Evolutionary conservation across 2,113 vertebrate genomes (phyloP).

Genomic region (Pygoscelis adeliae): DNA sequence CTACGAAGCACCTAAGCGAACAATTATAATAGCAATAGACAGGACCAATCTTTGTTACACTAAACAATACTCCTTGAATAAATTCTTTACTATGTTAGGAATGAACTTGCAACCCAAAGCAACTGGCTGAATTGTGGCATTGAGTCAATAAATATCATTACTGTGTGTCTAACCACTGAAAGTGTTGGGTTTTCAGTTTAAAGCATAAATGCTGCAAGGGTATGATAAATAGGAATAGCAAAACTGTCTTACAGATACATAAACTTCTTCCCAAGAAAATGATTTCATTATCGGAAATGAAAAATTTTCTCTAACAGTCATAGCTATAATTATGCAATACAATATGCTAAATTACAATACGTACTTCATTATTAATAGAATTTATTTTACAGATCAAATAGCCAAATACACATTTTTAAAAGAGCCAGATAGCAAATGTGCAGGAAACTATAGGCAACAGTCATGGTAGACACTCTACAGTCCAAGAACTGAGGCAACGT

Average conservation of each 20-base stretch:
- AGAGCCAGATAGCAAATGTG: slow-evolving; percentile 58
- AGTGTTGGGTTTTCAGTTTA: not conserved
- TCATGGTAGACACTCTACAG: slow-evolving; percentile 58
- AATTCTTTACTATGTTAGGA: not conserved
- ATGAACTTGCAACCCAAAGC: not conserved
- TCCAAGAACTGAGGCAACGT: slow-evolving; percentile 55
- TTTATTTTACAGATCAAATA: slow-evolving; percentile 64
- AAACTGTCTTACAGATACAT: slow-evolving; percentile 27
- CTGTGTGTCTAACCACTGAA: not conserved
- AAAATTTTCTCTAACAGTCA: not conserved
- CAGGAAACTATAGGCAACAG: slow-evolving; percentile 61
- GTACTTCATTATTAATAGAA: slow-evolving; percentile 54
- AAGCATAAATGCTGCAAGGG: slow-evolving; percentile 13
- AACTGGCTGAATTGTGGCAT: not conserved
- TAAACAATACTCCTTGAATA: not conserved
- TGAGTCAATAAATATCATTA: not conserved
- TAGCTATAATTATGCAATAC: slow-evolving; percentile 12
- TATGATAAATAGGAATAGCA: not conserved
- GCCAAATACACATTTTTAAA: slow-evolving; percentile 51
- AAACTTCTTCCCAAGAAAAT: not conserved
- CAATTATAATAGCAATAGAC: not conserved
- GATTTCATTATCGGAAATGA: not conserved
- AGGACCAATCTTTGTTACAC: not conserved
- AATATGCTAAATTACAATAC: slow-evolving; percentile 55
- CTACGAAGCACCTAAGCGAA: not conserved